phyloP scores from a whole-genome alignment of 2,113 vertebrate genomes.

The Chunga burmeisteri region DNA sequence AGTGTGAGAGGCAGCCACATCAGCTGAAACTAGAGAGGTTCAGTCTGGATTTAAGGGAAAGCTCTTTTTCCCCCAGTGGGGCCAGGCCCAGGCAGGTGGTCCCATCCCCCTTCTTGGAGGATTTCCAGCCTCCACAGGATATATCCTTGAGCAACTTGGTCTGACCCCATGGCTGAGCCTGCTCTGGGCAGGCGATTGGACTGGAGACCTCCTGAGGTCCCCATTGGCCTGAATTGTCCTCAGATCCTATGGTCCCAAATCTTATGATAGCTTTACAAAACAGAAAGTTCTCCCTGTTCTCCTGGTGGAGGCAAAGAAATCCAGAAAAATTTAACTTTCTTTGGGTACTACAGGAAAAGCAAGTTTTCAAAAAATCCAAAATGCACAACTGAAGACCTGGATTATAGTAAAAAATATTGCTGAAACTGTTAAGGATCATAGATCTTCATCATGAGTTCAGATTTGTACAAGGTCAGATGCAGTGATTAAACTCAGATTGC shows the following conservation, averaged over 20 bases:
- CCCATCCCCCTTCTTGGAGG: neutral
- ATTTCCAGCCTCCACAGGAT: neutral
- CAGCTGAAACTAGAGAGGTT: neutral
- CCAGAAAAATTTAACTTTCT: neutral
- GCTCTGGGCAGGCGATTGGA: neutral
- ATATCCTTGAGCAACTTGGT: neutral
- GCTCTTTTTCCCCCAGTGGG: neutral
- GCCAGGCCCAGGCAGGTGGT: neutral
- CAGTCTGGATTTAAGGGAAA: neutral
- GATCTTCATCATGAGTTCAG: neutral
- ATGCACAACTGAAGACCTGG: neutral
- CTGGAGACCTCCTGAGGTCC: neutral
- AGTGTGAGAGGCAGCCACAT: accelerated
- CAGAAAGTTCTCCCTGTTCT: neutral
- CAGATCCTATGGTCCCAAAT: neutral
- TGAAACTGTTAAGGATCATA: neutral
- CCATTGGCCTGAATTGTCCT: neutral
- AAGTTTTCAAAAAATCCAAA: neutral
- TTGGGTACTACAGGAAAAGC: neutral
- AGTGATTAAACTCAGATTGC: neutral
- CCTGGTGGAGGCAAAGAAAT: neutral
- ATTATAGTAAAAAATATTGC: neutral
- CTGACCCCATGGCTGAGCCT: neutral
- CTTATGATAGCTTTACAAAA: neutral
- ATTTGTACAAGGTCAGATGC: neutral